A percentile compares a stretch with the other conserved stretches of the same genome.
Evolutionary conservation across 2,797 vertebrate genomes (phyloP).

Genomic region (Knipowitschia caucasica): DNA sequence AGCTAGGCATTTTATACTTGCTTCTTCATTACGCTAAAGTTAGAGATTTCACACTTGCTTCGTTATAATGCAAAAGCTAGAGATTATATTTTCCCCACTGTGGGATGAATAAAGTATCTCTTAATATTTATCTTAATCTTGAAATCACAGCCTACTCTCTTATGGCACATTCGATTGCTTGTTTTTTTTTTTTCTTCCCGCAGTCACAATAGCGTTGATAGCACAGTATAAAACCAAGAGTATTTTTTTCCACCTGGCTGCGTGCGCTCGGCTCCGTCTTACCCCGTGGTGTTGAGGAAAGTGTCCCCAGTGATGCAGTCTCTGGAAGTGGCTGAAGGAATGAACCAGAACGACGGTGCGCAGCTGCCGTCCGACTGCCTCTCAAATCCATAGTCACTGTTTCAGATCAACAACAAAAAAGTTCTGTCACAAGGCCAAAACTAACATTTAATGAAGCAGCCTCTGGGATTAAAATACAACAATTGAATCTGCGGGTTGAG

Average conservation of each 20-base stretch:
- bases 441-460: not conserved
- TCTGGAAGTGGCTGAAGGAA: constrained; percentile 79
- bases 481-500: not conserved
- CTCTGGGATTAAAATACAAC: not conserved
- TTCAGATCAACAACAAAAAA: constrained; percentile 14
- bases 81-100: too few relatives aligned
- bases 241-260: not conserved
- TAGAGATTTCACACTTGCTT: too few relatives aligned
- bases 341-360: constrained; percentile 87
- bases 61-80: too few relatives aligned
- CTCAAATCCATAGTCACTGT: constrained; percentile 91
- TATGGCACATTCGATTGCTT: not conserved
- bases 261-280: constrained; percentile 15
- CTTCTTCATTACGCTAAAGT: too few relatives aligned
- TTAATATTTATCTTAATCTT: not conserved
- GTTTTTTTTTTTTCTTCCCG: not conserved
- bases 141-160: not conserved
- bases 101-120: too few relatives aligned
- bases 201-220: not conserved
- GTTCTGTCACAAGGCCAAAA: not conserved
- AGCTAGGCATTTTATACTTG: too few relatives aligned
- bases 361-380: constrained; percentile 85
- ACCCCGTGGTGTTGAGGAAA: constrained; percentile 92
- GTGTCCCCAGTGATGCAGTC: constrained; percentile 86
- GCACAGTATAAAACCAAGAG: not conserved